Base-by-base conservation (phyloP, 1,140 invertebrate genomes). In the Sycophila sp. region DNA sequence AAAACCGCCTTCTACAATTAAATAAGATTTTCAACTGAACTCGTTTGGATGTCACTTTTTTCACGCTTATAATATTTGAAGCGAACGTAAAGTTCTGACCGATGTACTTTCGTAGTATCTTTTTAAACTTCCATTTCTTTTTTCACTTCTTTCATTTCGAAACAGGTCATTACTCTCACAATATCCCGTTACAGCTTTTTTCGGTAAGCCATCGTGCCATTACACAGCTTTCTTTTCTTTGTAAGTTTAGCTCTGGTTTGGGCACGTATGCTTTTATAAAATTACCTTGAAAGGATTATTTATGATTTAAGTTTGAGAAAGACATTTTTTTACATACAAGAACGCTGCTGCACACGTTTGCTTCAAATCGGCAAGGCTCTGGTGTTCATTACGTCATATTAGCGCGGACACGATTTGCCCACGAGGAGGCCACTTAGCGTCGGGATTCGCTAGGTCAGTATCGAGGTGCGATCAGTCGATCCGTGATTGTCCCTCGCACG, bases 101-200 rank as follows among this genome's bases (percentile, higher is more conserved):
- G 34, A 53, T 65, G 47, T 53, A 26, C 22, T 49, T 67, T 76
- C n/a, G n/a, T n/a, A n/a, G n/a, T n/a, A n/a, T n/a, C n/a, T n/a
- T n/a, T n/a, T n/a, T n/a, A n/a, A 74, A 68, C 66, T 36, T 32
- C 32, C 49, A 28, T 34, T 55, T 60, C 30, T 62, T 42, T 38
- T 55, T 40, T 66, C 19, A 10, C 34, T 47, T 60, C 42, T 66
- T 30, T 40, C 51, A 17, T 59, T 40, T 47, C 55, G 17, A 51
- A 64, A 64, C 62, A 51, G 32, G 45, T 51, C 47, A 38, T 53
- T 28, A 19, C n/a, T n/a, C 45, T 22, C 32, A 30, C 26, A 8
- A n/a, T 26, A 22, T 38, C 55, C 55, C 55, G 55, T 58, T 58
- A 58, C 30, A 6, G 17, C 40, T 36, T 58, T 58, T 38, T 58